Conservation (phyloP, 2,888 invertebrate genomes). For the Sphecodes monilicornis region DNA sequence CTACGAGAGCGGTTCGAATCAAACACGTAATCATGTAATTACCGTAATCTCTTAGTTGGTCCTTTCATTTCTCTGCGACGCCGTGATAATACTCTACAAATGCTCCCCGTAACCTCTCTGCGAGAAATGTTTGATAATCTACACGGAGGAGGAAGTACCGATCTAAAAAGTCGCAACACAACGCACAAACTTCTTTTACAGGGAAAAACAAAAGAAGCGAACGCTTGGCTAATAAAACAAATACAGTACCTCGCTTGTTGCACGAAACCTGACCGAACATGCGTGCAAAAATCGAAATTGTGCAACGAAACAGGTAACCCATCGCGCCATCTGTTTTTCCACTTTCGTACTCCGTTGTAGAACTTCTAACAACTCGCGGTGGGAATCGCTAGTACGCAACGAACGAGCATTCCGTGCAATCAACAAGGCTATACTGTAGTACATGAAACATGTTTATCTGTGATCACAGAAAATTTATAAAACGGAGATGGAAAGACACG, state of each 20-base stretch:
- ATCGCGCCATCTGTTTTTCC: too few relatives aligned
- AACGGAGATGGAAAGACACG: background rate
- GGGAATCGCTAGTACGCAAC: background rate
- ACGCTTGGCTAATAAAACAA: background rate
- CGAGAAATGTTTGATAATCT: constrained; percentile 39
- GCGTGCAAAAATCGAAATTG: too few relatives aligned
- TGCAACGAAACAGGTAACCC: background rate
- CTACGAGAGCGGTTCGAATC: background rate
- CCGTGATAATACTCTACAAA: constrained; percentile 22
- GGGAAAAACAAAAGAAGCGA: background rate
- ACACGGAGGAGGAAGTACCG: background rate
- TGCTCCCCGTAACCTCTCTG: constrained; percentile 1
- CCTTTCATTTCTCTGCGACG: constrained; percentile 3
- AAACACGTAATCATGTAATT: background rate
- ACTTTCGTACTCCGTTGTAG: too few relatives aligned
- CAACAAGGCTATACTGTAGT: background rate
- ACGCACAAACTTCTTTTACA: background rate
- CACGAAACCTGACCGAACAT: too few relatives aligned
- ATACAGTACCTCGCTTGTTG: background rate
- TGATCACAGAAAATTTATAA: background rate
- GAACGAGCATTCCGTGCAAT: too few relatives aligned
- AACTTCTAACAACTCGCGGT: too few relatives aligned
- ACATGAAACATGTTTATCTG: background rate
- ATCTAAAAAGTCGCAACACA: background rate
- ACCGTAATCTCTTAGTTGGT: background rate